Percentiles rank a stretch among this genome's conserved stretches.
Conservation (phyloP, 2,888 invertebrate genomes). For the Lasius fuliginosus region DNA sequence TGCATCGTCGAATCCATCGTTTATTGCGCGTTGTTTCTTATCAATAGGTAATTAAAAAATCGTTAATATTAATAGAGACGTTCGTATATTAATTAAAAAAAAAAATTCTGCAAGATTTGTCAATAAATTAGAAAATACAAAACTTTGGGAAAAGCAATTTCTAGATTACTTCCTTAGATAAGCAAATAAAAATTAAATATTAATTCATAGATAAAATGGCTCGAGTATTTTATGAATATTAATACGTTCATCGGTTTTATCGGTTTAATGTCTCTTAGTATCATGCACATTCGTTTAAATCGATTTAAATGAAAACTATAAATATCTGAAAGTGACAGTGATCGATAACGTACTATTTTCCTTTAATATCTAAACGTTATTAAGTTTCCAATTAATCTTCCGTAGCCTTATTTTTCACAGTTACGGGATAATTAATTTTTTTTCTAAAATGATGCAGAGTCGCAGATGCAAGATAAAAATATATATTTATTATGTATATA, state of each 20-base stretch:
- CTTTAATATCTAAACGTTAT: no score
- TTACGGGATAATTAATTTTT: no score
- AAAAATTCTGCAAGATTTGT: not conserved
- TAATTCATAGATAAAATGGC: no score
- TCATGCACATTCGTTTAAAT: not conserved
- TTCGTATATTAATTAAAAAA: not conserved
- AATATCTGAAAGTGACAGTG: not conserved
- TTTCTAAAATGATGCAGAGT: no score
- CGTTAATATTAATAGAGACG: not conserved
- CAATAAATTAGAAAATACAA: not conserved
- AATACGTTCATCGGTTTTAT: not conserved
- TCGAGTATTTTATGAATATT: not conserved
- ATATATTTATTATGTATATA: no score
- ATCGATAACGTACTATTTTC: not conserved
- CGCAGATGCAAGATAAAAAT: no score
- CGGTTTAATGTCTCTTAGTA: not conserved
- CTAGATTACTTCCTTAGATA: not conserved
- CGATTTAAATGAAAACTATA: not conserved
- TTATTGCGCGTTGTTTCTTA: conserved; percentile 3
- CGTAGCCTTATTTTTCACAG: no score
- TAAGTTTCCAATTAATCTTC: no score
- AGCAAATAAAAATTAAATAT: not conserved
- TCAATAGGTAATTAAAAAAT: conserved; percentile 2
- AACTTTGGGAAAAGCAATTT: not conserved
- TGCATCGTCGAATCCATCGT: not conserved